Evolutionary conservation across 2,888 invertebrate genomes (phyloP).

Genomic region (Agrotis exclamationis): DNA sequence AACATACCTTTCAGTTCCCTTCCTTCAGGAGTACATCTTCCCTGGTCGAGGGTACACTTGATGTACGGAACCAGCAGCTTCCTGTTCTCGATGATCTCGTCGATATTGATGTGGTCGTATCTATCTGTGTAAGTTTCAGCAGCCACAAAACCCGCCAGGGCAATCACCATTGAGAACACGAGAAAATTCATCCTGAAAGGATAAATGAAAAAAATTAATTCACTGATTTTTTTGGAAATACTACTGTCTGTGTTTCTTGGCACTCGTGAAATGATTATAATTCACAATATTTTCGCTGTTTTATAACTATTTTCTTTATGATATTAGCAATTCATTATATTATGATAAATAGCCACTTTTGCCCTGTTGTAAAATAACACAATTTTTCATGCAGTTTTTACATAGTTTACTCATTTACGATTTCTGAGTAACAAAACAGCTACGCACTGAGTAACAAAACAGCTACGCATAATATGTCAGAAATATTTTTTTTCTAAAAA

Average conservation of each 20-base stretch:
- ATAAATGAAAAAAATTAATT: not conserved
- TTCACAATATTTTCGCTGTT: conserved; percentile 14
- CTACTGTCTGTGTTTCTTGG: not conserved
- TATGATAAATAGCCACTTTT: conserved; percentile 21
- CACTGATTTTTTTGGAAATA: not conserved
- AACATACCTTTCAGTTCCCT: conserved; percentile 93
- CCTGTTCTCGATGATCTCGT: conserved; percentile 93
- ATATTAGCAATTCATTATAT: conserved; percentile 17
- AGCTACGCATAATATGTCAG: not conserved
- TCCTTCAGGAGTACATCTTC: conserved; percentile 93
- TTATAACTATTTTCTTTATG: conserved; percentile 47
- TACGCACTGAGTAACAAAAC: conserved; percentile 14
- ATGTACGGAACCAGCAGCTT: conserved; percentile 93
- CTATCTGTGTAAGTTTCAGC: conserved; percentile 91
- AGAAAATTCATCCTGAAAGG: conserved; percentile 74
- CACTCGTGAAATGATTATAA: conserved; percentile 15
- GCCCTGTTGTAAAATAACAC: conserved; percentile 10
- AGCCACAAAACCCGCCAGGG: conserved; percentile 52
- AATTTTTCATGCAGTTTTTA: conserved; percentile 36
- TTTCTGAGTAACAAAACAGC: conserved; percentile 7
- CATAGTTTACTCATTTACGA: conserved; percentile 40
- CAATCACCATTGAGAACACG: conserved; percentile 58
- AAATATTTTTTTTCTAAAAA: not conserved
- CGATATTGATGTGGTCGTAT: conserved; percentile 93
- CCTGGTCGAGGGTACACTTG: conserved; percentile 92